A percentile compares a stretch with the other conserved stretches of the same genome.
phyloP scores from a whole-genome alignment of 2,888 invertebrate genomes.

The Apotomis betuletana region DNA sequence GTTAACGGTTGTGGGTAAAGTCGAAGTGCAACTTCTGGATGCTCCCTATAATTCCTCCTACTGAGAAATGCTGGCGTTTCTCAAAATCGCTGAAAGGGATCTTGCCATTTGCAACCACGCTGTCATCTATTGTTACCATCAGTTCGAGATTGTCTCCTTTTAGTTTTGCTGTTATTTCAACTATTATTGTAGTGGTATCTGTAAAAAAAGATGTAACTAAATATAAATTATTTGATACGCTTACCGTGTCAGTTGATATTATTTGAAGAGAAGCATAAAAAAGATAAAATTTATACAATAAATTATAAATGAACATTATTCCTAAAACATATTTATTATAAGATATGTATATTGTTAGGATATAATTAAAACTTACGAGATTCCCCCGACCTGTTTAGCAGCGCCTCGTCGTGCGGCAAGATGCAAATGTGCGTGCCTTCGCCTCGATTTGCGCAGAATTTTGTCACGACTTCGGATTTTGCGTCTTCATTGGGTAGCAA shows the following conservation, averaged over 20 bases:
- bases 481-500: background rate
- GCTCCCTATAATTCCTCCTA: slow-evolving; percentile 22
- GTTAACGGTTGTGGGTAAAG: slow-evolving; percentile 11
- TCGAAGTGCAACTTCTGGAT: slow-evolving; percentile 23
- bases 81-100: slow-evolving; percentile 14
- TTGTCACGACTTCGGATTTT: background rate
- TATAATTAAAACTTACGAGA: slow-evolving; percentile 15
- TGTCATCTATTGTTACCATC: background rate
- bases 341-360: background rate
- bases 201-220: slow-evolving; percentile 8
- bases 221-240: slow-evolving; percentile 6
- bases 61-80: slow-evolving; percentile 18
- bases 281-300: no score
- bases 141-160: background rate
- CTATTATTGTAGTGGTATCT: background rate
- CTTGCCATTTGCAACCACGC: background rate
- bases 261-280: no score
- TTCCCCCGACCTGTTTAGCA: background rate
- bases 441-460: slow-evolving; percentile 1
- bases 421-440: slow-evolving; percentile 29
- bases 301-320: no score
- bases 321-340: no score
- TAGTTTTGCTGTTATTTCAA: background rate
- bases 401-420: background rate
- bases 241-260: background rate